phyloP scores from a whole-genome alignment of 2,888 invertebrate genomes.

The Ellobium chinense region DNA sequence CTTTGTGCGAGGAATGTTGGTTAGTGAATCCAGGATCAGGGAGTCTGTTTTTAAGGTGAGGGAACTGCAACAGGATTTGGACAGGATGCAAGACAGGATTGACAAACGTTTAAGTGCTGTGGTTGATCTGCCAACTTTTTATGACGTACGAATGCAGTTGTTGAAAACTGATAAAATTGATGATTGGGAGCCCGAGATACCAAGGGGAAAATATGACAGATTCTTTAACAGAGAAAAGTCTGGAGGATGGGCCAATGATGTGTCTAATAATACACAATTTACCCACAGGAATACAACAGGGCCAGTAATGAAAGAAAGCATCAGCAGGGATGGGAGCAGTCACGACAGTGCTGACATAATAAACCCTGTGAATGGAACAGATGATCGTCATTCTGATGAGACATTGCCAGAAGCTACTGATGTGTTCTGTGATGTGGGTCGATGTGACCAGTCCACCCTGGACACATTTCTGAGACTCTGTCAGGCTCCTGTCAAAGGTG shows the following conservation, averaged over 20 bases:
- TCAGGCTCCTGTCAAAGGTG: not conserved
- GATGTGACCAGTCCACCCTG: not conserved
- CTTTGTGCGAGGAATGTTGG: slow-evolving; percentile 15
- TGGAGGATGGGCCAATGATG: too few relatives aligned
- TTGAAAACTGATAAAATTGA: slow-evolving; percentile 30
- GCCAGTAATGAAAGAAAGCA: too few relatives aligned
- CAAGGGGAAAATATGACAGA: too few relatives aligned
- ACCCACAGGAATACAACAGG: too few relatives aligned
- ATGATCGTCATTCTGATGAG: slow-evolving; percentile 11
- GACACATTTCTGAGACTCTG: slow-evolving; percentile 16
- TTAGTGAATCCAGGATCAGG: not conserved
- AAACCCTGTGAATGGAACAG: too few relatives aligned
- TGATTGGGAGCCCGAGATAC: slow-evolving; percentile 27
- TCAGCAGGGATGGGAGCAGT: too few relatives aligned
- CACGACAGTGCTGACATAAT: too few relatives aligned
- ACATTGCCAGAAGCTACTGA: slow-evolving; percentile 19
- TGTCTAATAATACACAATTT: too few relatives aligned
- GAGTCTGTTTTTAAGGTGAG: not conserved
- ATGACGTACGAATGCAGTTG: slow-evolving; percentile 14
- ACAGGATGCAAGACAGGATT: slow-evolving; percentile 26
- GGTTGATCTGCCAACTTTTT: slow-evolving; percentile 33
- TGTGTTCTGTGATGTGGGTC: not conserved
- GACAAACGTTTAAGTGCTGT: slow-evolving; percentile 23
- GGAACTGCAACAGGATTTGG: slow-evolving; percentile 7
- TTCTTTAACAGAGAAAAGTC: too few relatives aligned